Evolutionary conservation across 2,113 vertebrate species (phyloP), one percentile per base, ranked within the genome.

Genomic region (Erythrolamprus reginae): DNA sequence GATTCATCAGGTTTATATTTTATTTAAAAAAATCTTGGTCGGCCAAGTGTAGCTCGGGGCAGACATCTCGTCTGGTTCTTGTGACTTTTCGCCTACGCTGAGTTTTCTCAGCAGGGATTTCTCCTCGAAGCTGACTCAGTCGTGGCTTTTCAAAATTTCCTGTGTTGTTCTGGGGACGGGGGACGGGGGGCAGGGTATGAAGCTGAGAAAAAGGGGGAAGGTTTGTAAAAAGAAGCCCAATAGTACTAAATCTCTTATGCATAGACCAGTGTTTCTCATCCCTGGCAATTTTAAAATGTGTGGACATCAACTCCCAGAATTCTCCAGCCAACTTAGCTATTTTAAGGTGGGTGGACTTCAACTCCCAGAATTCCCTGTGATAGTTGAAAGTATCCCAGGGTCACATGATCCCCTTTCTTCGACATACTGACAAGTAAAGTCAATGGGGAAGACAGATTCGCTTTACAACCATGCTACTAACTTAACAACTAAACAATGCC

Each of bases 51-150:
- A 56, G 55, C 21, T 24, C 2, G 21, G 55, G 23, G 55, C 8
- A 56, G 55, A 6, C 23, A 23, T 24, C 21, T 9, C 0, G 26
- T 38, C 58, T 91, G 87, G 77, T 70, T 89, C 33, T 90, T 1
- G n/a, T 50, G 83, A 0, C 4, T 94, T 28, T 53, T 1, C 0
- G 0, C 26, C 58, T 83, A 13, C 0, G 0, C 58, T 0, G 84
- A 90, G 85, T 0, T n/a, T 70, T n/a, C 50, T 28, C 55, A 33
- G 26, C 13, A n/a, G 45, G 82, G n/a, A 21, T 70, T 88, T 48
- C 48, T 17, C 17, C 5, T 5, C 13, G 86, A 52, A 89, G n/a
- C 65, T 82, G 82, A 84, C 42, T 84, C 65, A 55, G n/a, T 38
- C 13, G 23, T 47, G 48, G 83, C 23, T 85, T 89, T 82, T 61